Percentiles rank a stretch among this genome's conserved stretches.
phyloP scores from a whole-genome alignment of 2,888 invertebrate species.

The Pomacea canaliculata region DNA sequence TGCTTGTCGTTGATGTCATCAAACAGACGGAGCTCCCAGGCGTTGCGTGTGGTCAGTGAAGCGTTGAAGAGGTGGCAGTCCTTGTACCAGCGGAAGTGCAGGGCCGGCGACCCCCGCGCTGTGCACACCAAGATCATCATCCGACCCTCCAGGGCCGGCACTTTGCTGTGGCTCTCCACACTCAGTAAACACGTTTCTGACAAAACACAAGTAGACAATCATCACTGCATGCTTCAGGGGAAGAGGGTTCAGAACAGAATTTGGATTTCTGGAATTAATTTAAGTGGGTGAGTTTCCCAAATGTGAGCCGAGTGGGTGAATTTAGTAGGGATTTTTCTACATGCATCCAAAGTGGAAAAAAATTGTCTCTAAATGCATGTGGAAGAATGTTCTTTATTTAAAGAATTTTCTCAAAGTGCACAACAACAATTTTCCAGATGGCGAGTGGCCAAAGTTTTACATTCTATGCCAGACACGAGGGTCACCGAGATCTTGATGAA shows the following conservation, averaged over 20 bases:
- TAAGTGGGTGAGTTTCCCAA: too few relatives aligned
- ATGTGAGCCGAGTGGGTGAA: background rate
- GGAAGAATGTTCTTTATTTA: too few relatives aligned
- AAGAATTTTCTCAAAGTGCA: too few relatives aligned
- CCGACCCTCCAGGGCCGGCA: slow-evolving; percentile 45
- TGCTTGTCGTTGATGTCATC: slow-evolving; percentile 47
- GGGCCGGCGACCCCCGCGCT: slow-evolving; percentile 48
- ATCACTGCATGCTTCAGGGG: too few relatives aligned
- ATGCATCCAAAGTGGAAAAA: too few relatives aligned
- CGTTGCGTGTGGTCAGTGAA: slow-evolving; percentile 42
- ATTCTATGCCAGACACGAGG: too few relatives aligned
- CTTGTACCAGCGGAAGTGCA: slow-evolving; percentile 52
- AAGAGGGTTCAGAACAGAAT: too few relatives aligned
- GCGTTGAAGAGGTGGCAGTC: slow-evolving; percentile 45
- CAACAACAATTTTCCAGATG: too few relatives aligned
- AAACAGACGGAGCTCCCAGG: slow-evolving; percentile 49
- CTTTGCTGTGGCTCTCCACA: slow-evolving; percentile 43
- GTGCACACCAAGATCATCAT: slow-evolving; percentile 52
- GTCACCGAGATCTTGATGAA: too few relatives aligned
- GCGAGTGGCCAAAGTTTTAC: too few relatives aligned
- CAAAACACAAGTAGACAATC: background rate
- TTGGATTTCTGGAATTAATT: too few relatives aligned
- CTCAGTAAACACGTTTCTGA: slow-evolving; percentile 46
- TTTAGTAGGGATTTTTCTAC: background rate
- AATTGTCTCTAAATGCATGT: too few relatives aligned